These are phyloP conservation scores for Melolontha melolontha DNA, from an alignment of 2,888 invertebrate genomes.

Conservation along the genomic window DNA sequence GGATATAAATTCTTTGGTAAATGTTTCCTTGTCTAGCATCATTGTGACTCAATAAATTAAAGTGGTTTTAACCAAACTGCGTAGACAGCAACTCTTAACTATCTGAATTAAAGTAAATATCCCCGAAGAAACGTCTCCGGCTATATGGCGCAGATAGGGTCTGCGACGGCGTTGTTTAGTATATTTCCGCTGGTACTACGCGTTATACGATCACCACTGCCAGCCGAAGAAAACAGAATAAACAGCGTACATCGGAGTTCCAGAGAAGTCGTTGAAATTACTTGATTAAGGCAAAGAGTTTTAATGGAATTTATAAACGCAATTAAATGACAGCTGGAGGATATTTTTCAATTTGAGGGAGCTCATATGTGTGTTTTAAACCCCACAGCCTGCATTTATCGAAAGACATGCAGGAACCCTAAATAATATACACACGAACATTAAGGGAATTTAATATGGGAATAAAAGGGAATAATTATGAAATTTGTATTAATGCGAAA, in stretches of 20 bases:
- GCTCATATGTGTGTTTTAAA: neutral
- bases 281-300: slow-evolving; percentile 32
- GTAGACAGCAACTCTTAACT: slow-evolving; percentile 2
- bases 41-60: slow-evolving; percentile 17
- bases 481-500: no score
- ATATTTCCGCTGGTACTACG: neutral
- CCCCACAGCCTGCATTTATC: no score
- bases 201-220: neutral
- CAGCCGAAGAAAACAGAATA: neutral
- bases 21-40: neutral
- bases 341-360: slow-evolving; percentile 4
- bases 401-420: no score
- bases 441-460: no score
- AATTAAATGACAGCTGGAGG: slow-evolving; percentile 37
- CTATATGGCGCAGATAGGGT: neutral
- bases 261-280: slow-evolving; percentile 29
- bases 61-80: slow-evolving; percentile 9
- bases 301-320: slow-evolving; percentile 29
- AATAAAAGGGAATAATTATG: no score
- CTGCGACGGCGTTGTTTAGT: no score
- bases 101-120: slow-evolving; percentile 31
- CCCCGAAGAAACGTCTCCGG: slow-evolving; percentile 1
- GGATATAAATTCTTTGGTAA: no score
- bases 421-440: no score
- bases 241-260: neutral